These are phyloP conservation scores for Melinaea menophilus DNA, from an alignment of 2,888 invertebrate species.

Conservation along the genomic window DNA sequence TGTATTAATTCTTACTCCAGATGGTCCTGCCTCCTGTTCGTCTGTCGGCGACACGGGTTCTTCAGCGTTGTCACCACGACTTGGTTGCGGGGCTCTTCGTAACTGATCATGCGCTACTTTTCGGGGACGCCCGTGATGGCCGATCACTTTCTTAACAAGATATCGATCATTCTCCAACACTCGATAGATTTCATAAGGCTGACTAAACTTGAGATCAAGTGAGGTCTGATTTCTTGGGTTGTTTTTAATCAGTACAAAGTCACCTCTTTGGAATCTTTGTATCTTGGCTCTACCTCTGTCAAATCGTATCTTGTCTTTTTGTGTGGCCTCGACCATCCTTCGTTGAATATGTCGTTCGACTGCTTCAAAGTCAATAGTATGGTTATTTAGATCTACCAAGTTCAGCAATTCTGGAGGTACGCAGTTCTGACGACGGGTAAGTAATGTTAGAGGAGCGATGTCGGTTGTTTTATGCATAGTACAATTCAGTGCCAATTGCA, in stretches of 20 bases:
- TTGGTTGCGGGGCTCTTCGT: too few relatives aligned
- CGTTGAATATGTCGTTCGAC: not conserved
- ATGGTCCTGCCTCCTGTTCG: too few relatives aligned
- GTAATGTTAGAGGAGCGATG: constrained; percentile 24
- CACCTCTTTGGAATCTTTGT: not conserved
- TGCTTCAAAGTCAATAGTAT: not conserved
- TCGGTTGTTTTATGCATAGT: constrained; percentile 29
- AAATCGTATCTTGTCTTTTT: not conserved
- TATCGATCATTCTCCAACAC: too few relatives aligned
- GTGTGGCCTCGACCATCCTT: not conserved
- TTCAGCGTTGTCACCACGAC: too few relatives aligned
- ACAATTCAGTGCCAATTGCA: constrained; percentile 36
- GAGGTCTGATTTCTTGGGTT: too few relatives aligned
- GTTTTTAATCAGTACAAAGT: not conserved
- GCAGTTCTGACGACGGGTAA: constrained; percentile 24
- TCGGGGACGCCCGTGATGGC: too few relatives aligned
- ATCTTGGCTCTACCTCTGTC: not conserved
- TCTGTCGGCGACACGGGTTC: too few relatives aligned
- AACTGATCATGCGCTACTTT: too few relatives aligned
- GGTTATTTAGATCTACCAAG: not conserved
- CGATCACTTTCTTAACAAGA: too few relatives aligned
- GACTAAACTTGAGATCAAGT: too few relatives aligned
- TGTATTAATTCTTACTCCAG: too few relatives aligned
- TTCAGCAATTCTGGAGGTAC: constrained; percentile 27
- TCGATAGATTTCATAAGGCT: too few relatives aligned